A percentile compares a stretch with the other conserved stretches of the same genome.
Evolutionary conservation across 2,113 vertebrate species (phyloP).

Genomic region (Corydoras maculifer): DNA sequence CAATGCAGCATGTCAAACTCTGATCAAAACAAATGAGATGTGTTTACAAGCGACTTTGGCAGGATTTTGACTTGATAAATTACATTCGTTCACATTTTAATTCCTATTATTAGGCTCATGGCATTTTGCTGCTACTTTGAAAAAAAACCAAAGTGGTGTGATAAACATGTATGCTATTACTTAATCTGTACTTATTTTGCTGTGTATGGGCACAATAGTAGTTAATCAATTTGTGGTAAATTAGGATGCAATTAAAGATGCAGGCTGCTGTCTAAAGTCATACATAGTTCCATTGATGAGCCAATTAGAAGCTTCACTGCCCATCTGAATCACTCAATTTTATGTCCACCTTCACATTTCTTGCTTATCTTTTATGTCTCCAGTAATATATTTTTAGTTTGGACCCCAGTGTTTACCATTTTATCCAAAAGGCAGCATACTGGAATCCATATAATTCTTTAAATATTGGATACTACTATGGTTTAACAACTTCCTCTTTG

Average conservation of each 20-base stretch:
- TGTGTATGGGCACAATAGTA: not conserved
- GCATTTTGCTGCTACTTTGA: conserved; percentile 4
- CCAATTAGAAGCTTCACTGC: not conserved
- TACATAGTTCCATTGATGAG: not conserved
- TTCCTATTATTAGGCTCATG: not conserved
- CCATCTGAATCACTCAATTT: not conserved
- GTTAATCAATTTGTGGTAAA: not conserved
- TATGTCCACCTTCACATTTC: not conserved
- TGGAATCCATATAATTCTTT: too few relatives aligned
- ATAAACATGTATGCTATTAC: not conserved
- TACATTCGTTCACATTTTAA: conserved; percentile 9
- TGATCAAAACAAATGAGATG: conserved; percentile 4
- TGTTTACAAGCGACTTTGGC: not conserved
- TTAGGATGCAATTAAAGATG: not conserved
- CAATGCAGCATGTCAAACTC: not conserved
- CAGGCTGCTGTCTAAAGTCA: not conserved
- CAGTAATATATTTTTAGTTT: not conserved
- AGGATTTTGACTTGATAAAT: conserved; percentile 1
- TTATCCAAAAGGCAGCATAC: too few relatives aligned
- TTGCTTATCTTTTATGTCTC: not conserved
- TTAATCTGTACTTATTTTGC: not conserved
- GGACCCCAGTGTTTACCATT: too few relatives aligned
- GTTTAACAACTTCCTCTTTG: too few relatives aligned
- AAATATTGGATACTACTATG: too few relatives aligned
- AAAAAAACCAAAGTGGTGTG: not conserved